Evolutionary conservation across 2,888 invertebrate species (phyloP).

Genomic region (Polyommatus iphigenia): DNA sequence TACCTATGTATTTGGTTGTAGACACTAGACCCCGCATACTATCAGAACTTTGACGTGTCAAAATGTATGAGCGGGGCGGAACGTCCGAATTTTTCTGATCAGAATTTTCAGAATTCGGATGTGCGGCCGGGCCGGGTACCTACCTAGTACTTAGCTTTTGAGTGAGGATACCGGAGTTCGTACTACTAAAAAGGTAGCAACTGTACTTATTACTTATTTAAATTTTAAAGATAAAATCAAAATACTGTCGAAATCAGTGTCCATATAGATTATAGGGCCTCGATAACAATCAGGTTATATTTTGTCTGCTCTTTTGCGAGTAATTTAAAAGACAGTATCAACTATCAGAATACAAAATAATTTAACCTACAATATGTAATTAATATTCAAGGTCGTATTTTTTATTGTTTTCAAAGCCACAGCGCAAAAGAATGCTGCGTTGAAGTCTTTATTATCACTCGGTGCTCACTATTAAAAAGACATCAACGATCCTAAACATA

Average conservation of each 20-base stretch:
- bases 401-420: not conserved
- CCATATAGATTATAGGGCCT: not conserved
- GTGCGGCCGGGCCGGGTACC: too few species aligned
- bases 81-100: too few species aligned
- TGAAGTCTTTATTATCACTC: constrained; percentile 61
- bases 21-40: too few species aligned
- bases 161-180: too few species aligned
- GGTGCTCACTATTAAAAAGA: constrained; percentile 55
- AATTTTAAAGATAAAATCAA: too few species aligned
- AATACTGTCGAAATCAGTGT: not conserved
- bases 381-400: not conserved
- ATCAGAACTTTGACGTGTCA: too few species aligned
- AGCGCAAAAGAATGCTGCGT: constrained; percentile 47
- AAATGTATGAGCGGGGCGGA: too few species aligned
- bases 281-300: not conserved
- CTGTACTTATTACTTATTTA: too few species aligned
- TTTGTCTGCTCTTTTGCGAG: not conserved
- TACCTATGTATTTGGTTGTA: too few species aligned
- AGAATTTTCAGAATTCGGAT: too few species aligned
- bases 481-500: constrained; percentile 53
- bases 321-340: not conserved
- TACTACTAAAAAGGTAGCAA: too few species aligned
- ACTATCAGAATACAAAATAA: not conserved
- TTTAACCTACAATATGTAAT: not conserved
- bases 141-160: too few species aligned